Evolutionary conservation across 1,140 invertebrate species (phyloP).

Genomic region (Akabosia matsudoensis): DNA sequence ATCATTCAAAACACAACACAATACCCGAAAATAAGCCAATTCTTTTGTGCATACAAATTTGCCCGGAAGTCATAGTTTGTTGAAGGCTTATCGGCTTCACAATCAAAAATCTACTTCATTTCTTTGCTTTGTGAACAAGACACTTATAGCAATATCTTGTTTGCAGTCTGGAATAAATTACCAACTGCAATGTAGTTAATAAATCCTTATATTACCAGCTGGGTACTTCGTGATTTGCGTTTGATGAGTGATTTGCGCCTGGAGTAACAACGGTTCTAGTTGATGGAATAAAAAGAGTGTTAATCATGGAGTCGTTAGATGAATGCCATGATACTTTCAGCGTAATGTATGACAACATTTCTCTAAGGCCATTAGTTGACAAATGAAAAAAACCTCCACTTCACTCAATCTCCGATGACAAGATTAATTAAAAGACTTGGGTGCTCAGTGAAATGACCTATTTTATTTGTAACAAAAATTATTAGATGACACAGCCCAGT

Average conservation of each 20-base stretch:
- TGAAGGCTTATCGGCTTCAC: background rate
- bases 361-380: background rate
- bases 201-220: background rate
- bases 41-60: background rate
- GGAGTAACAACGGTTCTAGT: background rate
- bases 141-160: too few species aligned
- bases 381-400: background rate
- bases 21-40: background rate
- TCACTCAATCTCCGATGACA: slow-evolving; percentile 6
- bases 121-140: background rate
- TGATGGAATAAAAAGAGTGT: background rate
- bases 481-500: background rate
- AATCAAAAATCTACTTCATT: background rate
- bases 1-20: background rate
- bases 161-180: too few species aligned
- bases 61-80: background rate
- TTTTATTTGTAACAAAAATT: background rate
- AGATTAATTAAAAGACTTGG: slow-evolving; percentile 5
- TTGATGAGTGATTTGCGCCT: slow-evolving; percentile 18
- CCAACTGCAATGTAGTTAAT: background rate
- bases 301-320: slow-evolving; percentile 20
- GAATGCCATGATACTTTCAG: slow-evolving; percentile 7
- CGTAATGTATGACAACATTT: background rate
- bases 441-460: slow-evolving; percentile 4
- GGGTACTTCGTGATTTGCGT: background rate